These are phyloP conservation scores for Sussaba pulchella DNA, from an alignment of 2,888 invertebrate genomes.

Conservation along the genomic window DNA sequence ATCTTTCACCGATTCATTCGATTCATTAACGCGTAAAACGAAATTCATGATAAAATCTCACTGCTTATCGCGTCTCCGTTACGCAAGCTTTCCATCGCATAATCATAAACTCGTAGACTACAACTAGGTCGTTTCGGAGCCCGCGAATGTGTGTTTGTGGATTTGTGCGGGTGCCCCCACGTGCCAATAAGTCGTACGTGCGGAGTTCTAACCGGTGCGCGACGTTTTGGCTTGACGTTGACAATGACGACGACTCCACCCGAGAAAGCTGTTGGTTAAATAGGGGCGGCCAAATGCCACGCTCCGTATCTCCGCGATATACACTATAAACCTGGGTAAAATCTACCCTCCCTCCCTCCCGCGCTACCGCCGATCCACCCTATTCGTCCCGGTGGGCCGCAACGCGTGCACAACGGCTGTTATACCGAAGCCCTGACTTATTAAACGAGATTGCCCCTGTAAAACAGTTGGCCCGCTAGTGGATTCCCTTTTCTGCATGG, in stretches of 20 bases:
- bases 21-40: neutral
- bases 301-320: constrained; percentile 34
- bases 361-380: too few species aligned
- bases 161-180: constrained; percentile 54
- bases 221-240: constrained; percentile 25
- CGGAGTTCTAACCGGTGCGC: neutral
- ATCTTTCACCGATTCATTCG: neutral
- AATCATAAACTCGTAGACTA: neutral
- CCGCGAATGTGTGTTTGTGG: neutral
- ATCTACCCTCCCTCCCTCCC: too few species aligned
- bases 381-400: constrained; percentile 54
- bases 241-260: constrained; percentile 4
- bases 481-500: constrained; percentile 54
- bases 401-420: constrained; percentile 65
- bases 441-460: constrained; percentile 72
- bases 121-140: constrained; percentile 15
- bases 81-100: neutral
- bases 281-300: constrained; percentile 67
- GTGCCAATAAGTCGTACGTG: constrained; percentile 26
- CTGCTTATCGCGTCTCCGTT: neutral
- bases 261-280: constrained; percentile 51
- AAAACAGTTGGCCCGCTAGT: constrained; percentile 73
- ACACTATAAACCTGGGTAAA: constrained; percentile 54
- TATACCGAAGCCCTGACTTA: constrained; percentile 63
- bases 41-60: too few species aligned